Evolutionary conservation across 1,140 invertebrate species (phyloP).

Genomic region (Monomorium pharaonis): DNA sequence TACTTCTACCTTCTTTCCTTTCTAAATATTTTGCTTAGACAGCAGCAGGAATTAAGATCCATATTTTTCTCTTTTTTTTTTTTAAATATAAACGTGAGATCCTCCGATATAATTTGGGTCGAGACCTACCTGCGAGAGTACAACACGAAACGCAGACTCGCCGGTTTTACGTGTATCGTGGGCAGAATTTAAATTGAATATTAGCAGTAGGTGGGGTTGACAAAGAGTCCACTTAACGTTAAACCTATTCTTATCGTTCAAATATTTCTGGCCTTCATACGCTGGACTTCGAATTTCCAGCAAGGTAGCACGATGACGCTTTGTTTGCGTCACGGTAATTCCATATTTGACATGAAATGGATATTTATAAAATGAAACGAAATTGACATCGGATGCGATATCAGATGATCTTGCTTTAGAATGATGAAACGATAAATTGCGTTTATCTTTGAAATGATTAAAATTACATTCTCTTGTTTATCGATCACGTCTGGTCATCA

Average conservation of each 20-base stretch:
- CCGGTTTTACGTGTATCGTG: slow-evolving; percentile 67
- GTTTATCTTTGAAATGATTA: slow-evolving; percentile 16
- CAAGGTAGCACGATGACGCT: background rate
- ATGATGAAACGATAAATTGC: slow-evolving; percentile 5
- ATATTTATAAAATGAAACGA: slow-evolving; percentile 21
- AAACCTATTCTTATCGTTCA: slow-evolving; percentile 41
- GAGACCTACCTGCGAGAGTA: slow-evolving; percentile 31
- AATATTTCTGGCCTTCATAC: slow-evolving; percentile 46
- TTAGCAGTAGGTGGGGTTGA: slow-evolving; percentile 57
- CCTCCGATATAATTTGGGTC: slow-evolving; percentile 38
- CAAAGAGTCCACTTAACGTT: slow-evolving; percentile 56
- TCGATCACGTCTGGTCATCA: background rate
- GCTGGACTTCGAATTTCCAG: background rate
- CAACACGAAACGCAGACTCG: slow-evolving; percentile 46
- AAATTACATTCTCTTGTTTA: slow-evolving; percentile 6
- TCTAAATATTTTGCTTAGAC: background rate
- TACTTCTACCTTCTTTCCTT: too few species aligned
- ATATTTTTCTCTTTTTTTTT: slow-evolving; percentile 37
- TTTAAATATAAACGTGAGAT: slow-evolving; percentile 48
- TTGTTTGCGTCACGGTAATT: slow-evolving; percentile 15
- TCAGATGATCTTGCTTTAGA: background rate
- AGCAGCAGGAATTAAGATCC: background rate
- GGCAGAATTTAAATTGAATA: slow-evolving; percentile 72
- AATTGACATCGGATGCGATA: background rate
- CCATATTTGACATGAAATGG: background rate